These are phyloP conservation scores for Trachurus trachurus DNA, from an alignment of 2,797 vertebrate species.

Conservation along the genomic window DNA sequence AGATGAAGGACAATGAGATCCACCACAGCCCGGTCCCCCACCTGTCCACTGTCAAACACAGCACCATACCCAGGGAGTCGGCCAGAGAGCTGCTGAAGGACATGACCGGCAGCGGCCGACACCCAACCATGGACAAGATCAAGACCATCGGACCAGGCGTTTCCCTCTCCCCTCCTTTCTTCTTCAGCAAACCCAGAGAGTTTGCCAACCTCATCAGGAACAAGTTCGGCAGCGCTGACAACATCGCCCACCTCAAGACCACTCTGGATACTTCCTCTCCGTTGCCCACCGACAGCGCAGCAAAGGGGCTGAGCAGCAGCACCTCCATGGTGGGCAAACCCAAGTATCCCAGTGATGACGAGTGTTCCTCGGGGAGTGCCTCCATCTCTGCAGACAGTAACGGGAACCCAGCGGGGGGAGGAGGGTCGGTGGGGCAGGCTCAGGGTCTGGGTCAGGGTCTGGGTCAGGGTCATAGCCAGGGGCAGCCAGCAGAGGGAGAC, in stretches of 20 bases:
- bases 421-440: slow-evolving; percentile 54
- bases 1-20: slow-evolving; percentile 91
- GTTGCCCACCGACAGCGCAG: slow-evolving; percentile 83
- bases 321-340: slow-evolving; percentile 91
- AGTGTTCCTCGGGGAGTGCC: slow-evolving; percentile 92
- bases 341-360: slow-evolving; percentile 94
- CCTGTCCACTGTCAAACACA: slow-evolving; percentile 66
- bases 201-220: slow-evolving; percentile 97
- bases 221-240: slow-evolving; percentile 98
- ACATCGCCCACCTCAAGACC: slow-evolving; percentile 94
- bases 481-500: slow-evolving; percentile 68
- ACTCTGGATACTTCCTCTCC: slow-evolving; percentile 86
- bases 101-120: slow-evolving; percentile 86
- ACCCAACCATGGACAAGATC: slow-evolving; percentile 87
- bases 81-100: slow-evolving; percentile 86
- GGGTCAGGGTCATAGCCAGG: slow-evolving; percentile 76
- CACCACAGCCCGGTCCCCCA: slow-evolving; percentile 75
- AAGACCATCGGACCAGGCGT: slow-evolving; percentile 92
- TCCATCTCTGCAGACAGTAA: slow-evolving; percentile 94
- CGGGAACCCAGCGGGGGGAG: slow-evolving; percentile 83
- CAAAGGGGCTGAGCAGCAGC: slow-evolving; percentile 90
- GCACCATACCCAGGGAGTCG: slow-evolving; percentile 80
- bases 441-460: slow-evolving; percentile 82
- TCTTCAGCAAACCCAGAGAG: slow-evolving; percentile 94
- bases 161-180: slow-evolving; percentile 93